Evolutionary conservation across 2,797 vertebrate species (phyloP), one percentile per base, ranked within the genome.

Genomic region (Acanthornis magna): DNA sequence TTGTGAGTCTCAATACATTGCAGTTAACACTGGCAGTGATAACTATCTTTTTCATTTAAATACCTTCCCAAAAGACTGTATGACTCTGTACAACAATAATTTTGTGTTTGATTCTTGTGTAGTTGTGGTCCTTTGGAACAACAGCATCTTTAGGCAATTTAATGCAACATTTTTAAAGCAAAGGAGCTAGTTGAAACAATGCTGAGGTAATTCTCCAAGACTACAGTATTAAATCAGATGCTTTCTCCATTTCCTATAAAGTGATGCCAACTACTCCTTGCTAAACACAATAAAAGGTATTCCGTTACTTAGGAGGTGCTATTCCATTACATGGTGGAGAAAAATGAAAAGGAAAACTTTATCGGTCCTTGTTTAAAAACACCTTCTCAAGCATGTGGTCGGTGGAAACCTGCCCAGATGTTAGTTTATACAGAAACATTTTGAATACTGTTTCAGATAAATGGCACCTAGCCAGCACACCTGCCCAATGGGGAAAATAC

Each of bases 241-340:
- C 73, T 91, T 94, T 89, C 87, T 89, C 54, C 13, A 53, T 89
- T 94, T 93, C 76, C 47, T 85, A 55, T 62, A 70, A 80, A 78
- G 40, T 48, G 42, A 77, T 80, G 54, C 68, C 72, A 83, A 9
- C 58, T 66, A 50, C 38, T 84, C 30, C 54, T 88, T 70, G 40
- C 48, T 88, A 89, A 95, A 91, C 2, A 0, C n/a, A 83, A 60
- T n/a, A 75, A 88, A 91, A 89, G 21, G 8, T 75, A 43, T 70
- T 84, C 43, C 47, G 58, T 86, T 89, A 83, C 63, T 91, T 66
- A 80, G 85, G 65, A 78, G 3, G 1, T 73, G 60, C 16, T 81
- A 62, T 90, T 80, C 22, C 48, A 45, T 70, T 86, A 68, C 55
- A 50, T 7, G 32, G 18, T 36, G 53, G 51, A 85, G 67, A 70